Evolutionary conservation across 1,140 invertebrate genomes (phyloP), one percentile per base, ranked within the genome.

Genomic region (Caenorhabditis latens): DNA sequence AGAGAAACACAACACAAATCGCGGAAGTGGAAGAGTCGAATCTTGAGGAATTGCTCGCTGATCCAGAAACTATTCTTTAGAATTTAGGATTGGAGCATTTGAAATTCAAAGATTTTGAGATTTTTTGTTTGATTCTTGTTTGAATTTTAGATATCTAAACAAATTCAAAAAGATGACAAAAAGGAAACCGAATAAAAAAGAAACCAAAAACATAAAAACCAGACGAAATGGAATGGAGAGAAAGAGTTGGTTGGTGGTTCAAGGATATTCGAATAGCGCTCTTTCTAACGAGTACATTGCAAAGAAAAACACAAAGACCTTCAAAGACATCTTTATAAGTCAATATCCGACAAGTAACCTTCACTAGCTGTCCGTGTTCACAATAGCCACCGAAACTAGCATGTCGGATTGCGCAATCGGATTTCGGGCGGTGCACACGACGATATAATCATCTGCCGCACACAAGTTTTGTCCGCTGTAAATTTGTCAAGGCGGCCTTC

Each of bases 261-360:
- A 79, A 79, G 71, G 71, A 50, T 79, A 79, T 79, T 53, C 46
- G 24, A 71, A 71, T 71, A 43, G 71, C 32, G 32, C n/a, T 4
- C 61, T 40, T 2, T 32, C 61, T 50, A 79, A 79, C 43, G 71
- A 50, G 71, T 24, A 50, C 8, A 32, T 63, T 58, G 55, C 16
- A 71, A 79, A 79, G 40, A 79, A 48, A 79, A 42, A 79, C 71
- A 79, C 71, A 79, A 50, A 79, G 71, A 50, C 71, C 71, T 79
- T 79, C 71, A 50, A 79, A 79, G 43, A 79, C 46, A 50, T 79
- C 46, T 53, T 50, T 79, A 50, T 79, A 79, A 79, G 71, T 79
- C 71, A 79, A 79, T 79, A 79, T 79, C 71, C 71, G 46, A 79
- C 71, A 79, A 50, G 71, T 79, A 79, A 79, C 71, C 71, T 79